Evolutionary conservation across 1,140 invertebrate genomes (phyloP).

Genomic region (Pseudomyrmex cubaensis): DNA sequence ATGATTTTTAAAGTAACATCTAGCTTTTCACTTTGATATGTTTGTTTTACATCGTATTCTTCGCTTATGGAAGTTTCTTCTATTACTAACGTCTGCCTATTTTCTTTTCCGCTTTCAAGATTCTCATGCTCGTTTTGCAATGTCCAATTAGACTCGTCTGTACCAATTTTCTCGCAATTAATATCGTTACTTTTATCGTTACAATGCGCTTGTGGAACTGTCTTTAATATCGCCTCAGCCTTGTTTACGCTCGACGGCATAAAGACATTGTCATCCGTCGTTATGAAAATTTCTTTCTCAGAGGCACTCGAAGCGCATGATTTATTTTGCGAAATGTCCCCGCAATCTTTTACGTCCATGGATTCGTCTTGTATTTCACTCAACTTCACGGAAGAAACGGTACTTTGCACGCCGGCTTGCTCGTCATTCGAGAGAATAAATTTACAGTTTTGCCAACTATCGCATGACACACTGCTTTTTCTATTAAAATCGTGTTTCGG

Average conservation of each 20-base stretch:
- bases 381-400: not conserved
- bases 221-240: constrained; percentile 13
- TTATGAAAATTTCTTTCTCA: constrained; percentile 2
- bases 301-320: constrained; percentile 1
- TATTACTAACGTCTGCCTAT: not conserved
- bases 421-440: not conserved
- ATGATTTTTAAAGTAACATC: not conserved
- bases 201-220: constrained; percentile 1
- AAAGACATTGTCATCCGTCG: constrained; percentile 3
- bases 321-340: constrained; percentile 20
- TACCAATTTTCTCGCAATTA: constrained; percentile 16
- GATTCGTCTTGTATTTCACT: constrained; percentile 32
- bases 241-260: not conserved
- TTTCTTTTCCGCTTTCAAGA: constrained; percentile 5
- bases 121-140: constrained; percentile 2
- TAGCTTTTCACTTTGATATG: not conserved
- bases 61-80: not conserved
- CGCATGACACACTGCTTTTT: constrained; percentile 4
- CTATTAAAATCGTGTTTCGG: constrained; percentile 47
- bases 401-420: not conserved
- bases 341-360: not conserved
- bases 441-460: constrained; percentile 28
- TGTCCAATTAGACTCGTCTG: not conserved
- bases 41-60: constrained; percentile 4
- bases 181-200: constrained; percentile 5